A percentile compares a stretch with the other conserved stretches of the same genome.
Evolutionary conservation across 2,113 vertebrate species (phyloP).

Genomic region (Pangasianodon hypophthalmus): DNA sequence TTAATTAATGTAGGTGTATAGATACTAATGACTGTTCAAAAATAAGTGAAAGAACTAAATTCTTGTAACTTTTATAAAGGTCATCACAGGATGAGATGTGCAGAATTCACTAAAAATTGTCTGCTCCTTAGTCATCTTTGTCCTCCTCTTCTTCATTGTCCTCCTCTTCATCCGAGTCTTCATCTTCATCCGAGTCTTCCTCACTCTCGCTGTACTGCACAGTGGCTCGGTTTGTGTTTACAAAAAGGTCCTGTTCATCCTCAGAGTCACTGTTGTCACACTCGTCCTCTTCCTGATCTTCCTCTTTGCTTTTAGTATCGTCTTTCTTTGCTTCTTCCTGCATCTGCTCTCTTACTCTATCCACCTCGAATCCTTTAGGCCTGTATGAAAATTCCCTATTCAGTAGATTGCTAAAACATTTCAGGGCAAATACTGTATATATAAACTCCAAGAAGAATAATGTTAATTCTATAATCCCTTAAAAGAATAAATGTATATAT

Average conservation of each 20-base stretch:
- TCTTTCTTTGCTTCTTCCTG: constrained; percentile 40
- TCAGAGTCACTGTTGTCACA: constrained; percentile 71
- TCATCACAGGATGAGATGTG: background rate
- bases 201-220: constrained; percentile 83
- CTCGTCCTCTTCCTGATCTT: constrained; percentile 51
- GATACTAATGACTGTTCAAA: background rate
- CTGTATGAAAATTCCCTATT: constrained; percentile 48
- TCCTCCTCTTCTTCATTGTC: constrained; percentile 56
- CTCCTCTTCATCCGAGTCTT: constrained; percentile 64
- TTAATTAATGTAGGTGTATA: background rate
- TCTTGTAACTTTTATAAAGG: background rate
- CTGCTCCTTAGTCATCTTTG: constrained; percentile 7
- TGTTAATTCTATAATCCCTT: background rate
- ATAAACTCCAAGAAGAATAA: background rate
- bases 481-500: background rate
- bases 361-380: constrained; percentile 66
- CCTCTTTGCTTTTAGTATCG: constrained; percentile 28
- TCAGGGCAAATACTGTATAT: background rate
- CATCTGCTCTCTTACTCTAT: constrained; percentile 45
- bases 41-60: background rate
- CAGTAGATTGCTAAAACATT: background rate
- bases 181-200: constrained; percentile 70
- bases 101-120: background rate
- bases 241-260: constrained; percentile 83
- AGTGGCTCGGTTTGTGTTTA: constrained; percentile 85